Evolutionary conservation across 2,797 vertebrate genomes (phyloP), one percentile per base, ranked within the genome.

Genomic region (Poecilia gillii): DNA sequence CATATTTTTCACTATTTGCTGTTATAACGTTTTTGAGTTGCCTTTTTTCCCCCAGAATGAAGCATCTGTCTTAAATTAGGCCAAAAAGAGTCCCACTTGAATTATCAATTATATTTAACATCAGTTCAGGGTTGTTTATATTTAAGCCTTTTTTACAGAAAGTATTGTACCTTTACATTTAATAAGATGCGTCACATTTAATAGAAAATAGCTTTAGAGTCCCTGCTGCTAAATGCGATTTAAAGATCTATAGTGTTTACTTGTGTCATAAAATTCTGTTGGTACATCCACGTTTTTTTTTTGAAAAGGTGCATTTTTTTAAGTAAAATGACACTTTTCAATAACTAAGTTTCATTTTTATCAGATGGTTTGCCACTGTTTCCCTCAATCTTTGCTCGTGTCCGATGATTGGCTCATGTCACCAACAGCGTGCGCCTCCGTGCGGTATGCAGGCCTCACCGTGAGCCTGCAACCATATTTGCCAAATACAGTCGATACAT

Each of bases 401-500:
- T 80, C 0, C 57, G 55, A 72, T 80, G 75, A 5, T 64, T 46
- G 46, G 41, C 64, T 59, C 62, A 28, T 79, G 78, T 84, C 74
- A 41, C 68, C 57, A 82, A 76, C 77, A 85, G 47, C 81, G 76
- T 81, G 79, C 83, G 53, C 71, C 53, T 74, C 49, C 66, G 74
- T 75, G 80, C 84, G 75, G 74, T 81, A 57, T 72, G 79, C 87
- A 90, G 86, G 90, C 91, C 90, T 90, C 88, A 80, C 78, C 80
- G 81, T 73, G 81, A 88, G 64, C 80, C 79, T 81, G 90, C 91
- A 89, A 89, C 89, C 90, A 87, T 90, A 85, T 92, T 91, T 89
- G 84, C 87, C 87, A 84, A 91, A 92, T 82, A 81, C 88, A 91
- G 90, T 94, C 94, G 85, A 95, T 95, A 93, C 88, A 83, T 93